Percentiles rank a stretch among this genome's conserved stretches.
Evolutionary conservation across 2,113 vertebrate genomes (phyloP).

Genomic region (Otolemur garnettii): DNA sequence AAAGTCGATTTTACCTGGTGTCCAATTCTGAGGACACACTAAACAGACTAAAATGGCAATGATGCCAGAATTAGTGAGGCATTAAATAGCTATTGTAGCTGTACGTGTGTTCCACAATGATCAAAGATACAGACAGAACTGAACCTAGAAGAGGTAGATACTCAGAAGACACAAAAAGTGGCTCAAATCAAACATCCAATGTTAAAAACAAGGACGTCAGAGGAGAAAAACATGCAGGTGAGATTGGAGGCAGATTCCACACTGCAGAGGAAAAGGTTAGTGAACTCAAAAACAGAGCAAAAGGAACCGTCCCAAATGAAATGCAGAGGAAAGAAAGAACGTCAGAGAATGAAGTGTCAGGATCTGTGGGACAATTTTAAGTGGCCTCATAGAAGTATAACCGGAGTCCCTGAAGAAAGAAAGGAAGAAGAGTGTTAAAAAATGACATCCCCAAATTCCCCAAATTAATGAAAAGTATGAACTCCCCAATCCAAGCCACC

Average conservation of each 20-base stretch:
- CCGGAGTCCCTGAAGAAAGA: neutral
- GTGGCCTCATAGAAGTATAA: neutral
- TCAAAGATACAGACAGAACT: neutral
- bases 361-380: no score
- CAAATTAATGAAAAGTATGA: neutral
- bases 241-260: neutral
- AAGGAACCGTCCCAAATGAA: neutral
- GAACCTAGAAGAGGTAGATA: neutral
- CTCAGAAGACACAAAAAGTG: neutral
- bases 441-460: neutral
- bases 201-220: neutral
- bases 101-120: no score
- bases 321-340: neutral
- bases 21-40: neutral
- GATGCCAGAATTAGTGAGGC: neutral
- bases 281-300: neutral
- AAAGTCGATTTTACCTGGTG: slow-evolving; percentile 31
- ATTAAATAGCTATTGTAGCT: neutral
- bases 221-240: neutral
- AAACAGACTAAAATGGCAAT: neutral
- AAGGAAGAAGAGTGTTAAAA: neutral
- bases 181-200: neutral
- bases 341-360: no score
- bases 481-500: neutral
- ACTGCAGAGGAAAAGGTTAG: neutral